Base-by-base conservation (phyloP, 2,113 vertebrate species). In the Cynoglossus semilaevis region DNA sequence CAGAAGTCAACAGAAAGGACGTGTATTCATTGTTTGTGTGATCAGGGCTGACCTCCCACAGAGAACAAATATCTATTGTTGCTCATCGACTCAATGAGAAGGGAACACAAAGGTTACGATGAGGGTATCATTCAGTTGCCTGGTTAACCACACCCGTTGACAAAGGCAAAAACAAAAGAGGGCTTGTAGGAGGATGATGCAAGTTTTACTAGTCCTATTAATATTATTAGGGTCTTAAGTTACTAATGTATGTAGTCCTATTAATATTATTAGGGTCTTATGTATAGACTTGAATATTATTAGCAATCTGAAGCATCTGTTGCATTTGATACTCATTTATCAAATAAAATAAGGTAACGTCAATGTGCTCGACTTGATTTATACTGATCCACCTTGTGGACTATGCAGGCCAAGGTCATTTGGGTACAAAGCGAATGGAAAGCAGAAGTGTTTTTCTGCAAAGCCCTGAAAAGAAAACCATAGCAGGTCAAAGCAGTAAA, bases 41-140 rank as follows among this genome's bases (percentile, higher is more conserved):
- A 72, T 75, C 71, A 75, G 67, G 64, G 45, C 59, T 70, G 69
- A 61, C 83, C 81, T 77, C 85, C 81, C 84, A 76, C 12, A 22
- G 58, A 82, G 80, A 79, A 76, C 71, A 84, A 82, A 80, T 41
- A 76, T 37, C 64, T 68, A 60, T 78, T 82, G 74, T 76, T 67
- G 50, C 19, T 62, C 61, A 29, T 29, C 6, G 22, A 29, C 22
- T 29, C 22, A 29, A 81, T 70, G 67, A 82, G 57, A 55, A 68
- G 47, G 51, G 52, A 63, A 79, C 64, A 61, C 37, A 66, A 65
- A 64, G 71, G 63, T 63, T 72, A 67, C 63, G 74, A 81, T 58
- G 60, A 77, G 75, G 55, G 37, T 46, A 64, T 63, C 66, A 67
- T 70, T 74, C 63, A 63, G 47, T 38, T 64, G 47, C 18, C 67